These are phyloP conservation scores for Drosophila kanekoi DNA, from an alignment of 2,888 invertebrate genomes.

Conservation along the genomic window DNA sequence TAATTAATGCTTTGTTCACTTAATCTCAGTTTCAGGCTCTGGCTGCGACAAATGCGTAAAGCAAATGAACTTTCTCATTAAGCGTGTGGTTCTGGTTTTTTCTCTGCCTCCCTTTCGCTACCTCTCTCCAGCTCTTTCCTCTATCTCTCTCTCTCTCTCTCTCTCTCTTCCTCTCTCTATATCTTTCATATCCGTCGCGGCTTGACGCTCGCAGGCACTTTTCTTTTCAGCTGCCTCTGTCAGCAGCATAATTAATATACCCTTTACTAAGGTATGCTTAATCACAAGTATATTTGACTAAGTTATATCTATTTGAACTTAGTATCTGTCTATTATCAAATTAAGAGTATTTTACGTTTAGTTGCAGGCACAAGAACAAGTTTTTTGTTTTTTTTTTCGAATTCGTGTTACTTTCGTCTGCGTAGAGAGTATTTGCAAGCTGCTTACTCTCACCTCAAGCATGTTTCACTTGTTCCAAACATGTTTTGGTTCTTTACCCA, in stretches of 20 bases:
- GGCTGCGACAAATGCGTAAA: conserved; percentile 16
- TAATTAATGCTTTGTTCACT: conserved; percentile 58
- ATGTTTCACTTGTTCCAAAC: conserved; percentile 11
- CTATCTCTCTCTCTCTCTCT: background rate
- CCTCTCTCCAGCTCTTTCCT: background rate
- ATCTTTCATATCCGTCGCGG: conserved; percentile 3
- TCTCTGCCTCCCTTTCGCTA: background rate
- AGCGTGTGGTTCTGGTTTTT: conserved; percentile 28
- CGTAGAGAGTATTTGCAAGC: conserved; percentile 30
- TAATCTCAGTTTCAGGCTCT: conserved; percentile 40
- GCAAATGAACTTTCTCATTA: conserved; percentile 61
- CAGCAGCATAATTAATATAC: conserved; percentile 35
- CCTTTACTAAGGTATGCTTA: background rate
- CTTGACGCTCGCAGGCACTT: conserved; percentile 44
- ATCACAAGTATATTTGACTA: background rate
- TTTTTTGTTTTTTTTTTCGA: background rate
- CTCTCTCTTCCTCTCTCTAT: background rate
- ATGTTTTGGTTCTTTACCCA: conserved; percentile 27
- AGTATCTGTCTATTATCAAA: too few species aligned
- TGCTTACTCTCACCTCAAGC: background rate
- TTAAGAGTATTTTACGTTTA: too few species aligned
- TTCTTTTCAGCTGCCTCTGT: conserved; percentile 53
- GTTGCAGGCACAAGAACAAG: background rate
- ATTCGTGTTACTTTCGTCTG: background rate
- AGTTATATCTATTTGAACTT: background rate